These are phyloP conservation scores for Limanda limanda DNA, from an alignment of 2,113 vertebrate species.

Conservation along the genomic window DNA sequence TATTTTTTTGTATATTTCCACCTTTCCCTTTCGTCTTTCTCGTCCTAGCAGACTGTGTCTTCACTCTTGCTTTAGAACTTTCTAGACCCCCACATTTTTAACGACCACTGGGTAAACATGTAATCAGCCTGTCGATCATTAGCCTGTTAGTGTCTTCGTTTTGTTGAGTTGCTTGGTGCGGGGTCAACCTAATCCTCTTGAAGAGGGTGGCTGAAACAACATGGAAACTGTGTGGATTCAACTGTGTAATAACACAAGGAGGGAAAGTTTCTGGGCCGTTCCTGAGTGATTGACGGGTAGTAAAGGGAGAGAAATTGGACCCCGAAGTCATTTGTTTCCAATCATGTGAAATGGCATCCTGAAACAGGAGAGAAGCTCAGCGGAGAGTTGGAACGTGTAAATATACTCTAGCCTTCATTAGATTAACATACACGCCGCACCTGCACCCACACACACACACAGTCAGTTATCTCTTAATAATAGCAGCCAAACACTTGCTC, in stretches of 20 bases:
- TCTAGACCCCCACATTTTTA: not conserved
- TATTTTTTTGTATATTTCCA: too few relatives aligned
- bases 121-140: constrained; percentile 38
- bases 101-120: constrained; percentile 7
- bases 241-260: constrained; percentile 58
- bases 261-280: constrained; percentile 33
- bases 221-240: constrained; percentile 57
- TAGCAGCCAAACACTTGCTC: constrained; percentile 25
- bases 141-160: not conserved
- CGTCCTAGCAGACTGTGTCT: not conserved
- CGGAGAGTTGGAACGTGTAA: constrained; percentile 63
- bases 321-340: constrained; percentile 79
- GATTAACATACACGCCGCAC: constrained; percentile 64
- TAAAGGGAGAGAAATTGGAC: constrained; percentile 70
- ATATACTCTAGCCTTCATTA: constrained; percentile 76
- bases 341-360: constrained; percentile 79
- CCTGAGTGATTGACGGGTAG: constrained; percentile 71
- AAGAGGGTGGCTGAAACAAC: constrained; percentile 63
- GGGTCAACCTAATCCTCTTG: constrained; percentile 52
- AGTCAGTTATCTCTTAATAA: constrained; percentile 55
- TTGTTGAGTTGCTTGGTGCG: constrained; percentile 41
- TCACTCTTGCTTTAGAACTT: not conserved
- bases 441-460: not conserved
- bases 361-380: constrained; percentile 65
- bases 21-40: too few relatives aligned